Base-by-base conservation (phyloP, 2,888 invertebrate genomes). In the Plebejus anna region DNA sequence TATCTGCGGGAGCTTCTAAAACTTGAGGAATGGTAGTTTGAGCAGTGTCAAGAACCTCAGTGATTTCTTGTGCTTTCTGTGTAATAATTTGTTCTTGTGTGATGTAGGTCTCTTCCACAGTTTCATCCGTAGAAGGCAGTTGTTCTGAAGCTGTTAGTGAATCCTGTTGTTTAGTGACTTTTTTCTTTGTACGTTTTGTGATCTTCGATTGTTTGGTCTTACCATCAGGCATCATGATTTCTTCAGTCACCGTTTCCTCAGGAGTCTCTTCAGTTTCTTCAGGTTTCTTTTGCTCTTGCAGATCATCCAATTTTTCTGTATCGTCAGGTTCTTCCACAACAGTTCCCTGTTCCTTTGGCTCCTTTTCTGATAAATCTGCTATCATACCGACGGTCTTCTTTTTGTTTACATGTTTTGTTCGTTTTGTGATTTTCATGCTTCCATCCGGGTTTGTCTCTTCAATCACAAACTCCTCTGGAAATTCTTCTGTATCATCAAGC, bases 221-320 rank as follows among this genome's bases (percentile, higher is more conserved):
- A 81, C 84, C 83, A 28, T 84, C 82, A 0, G 81, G 77, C 2
- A 80, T 70, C 6, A 85, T 83, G 1, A 87, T 81, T 78, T 92
- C 91, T 78, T 90, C 87, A 6, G 85, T 80, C 0, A 82, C 80
- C 0, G 87, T 84, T 22, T 83, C 80, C 76, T 84, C 86, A 0
- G 77, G 75, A 22, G 79, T 79, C 61, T 80, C 78, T 75, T 83
- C 80, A 38, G 80, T 75, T 75, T 83, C 80, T 61, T 82, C 80
- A 0, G 81, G 81, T 4, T 79, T 71, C 81, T 0, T 66, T 77
- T 78, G 76, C 59, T 61, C 73, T 0, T 76, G 73, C 0, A 71
- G 28, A 0, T 57, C 16, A 1, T 57, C 4, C 16, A n/a, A 5
- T 5, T 57, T 57, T 57, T 57, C 57, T 16, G 16, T 5, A 1